Percentiles rank a stretch among this genome's conserved stretches.
These are phyloP conservation scores for Montipora efflorescens DNA, from an alignment of 64 coral and sea anemone species.

Conservation along the genomic window DNA sequence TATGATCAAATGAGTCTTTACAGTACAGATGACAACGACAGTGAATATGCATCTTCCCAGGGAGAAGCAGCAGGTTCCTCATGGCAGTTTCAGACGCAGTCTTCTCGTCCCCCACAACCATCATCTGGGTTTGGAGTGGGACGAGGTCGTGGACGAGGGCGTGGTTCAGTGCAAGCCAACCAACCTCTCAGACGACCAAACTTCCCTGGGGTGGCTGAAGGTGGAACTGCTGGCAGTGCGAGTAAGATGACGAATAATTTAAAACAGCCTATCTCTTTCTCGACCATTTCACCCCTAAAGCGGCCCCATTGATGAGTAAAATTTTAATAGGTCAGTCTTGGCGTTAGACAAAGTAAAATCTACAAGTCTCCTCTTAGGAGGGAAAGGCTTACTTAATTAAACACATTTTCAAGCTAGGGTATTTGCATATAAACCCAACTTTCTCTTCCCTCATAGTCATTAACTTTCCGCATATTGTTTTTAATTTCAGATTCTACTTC, in stretches of 20 bases:
- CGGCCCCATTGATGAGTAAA: too few relatives aligned
- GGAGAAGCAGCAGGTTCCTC: neutral
- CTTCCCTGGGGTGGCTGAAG: constrained; percentile 48
- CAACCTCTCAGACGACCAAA: constrained; percentile 84
- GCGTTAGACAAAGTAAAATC: too few relatives aligned
- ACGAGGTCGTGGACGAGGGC: constrained; percentile 84
- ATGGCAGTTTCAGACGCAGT: neutral
- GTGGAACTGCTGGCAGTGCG: constrained; percentile 2
- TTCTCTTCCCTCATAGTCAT: neutral
- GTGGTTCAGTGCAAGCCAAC: constrained; percentile 44
- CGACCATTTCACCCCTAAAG: too few relatives aligned
- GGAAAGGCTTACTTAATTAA: too few relatives aligned
- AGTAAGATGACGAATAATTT: neutral
- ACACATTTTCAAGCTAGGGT: too few relatives aligned
- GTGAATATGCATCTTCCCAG: neutral
- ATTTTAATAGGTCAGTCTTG: too few relatives aligned
- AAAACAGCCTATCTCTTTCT: too few relatives aligned
- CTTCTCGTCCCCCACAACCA: constrained; percentile 16
- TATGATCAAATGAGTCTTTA: constrained; percentile 41
- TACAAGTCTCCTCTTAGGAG: too few relatives aligned
- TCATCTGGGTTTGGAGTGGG: constrained; percentile 26
- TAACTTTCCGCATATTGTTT: neutral
- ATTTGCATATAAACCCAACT: too few relatives aligned
- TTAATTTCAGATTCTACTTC: constrained; percentile 37
- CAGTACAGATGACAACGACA: neutral